Conservation (phyloP, 2,797 vertebrate species). For the Nyctibius grandis region DNA sequence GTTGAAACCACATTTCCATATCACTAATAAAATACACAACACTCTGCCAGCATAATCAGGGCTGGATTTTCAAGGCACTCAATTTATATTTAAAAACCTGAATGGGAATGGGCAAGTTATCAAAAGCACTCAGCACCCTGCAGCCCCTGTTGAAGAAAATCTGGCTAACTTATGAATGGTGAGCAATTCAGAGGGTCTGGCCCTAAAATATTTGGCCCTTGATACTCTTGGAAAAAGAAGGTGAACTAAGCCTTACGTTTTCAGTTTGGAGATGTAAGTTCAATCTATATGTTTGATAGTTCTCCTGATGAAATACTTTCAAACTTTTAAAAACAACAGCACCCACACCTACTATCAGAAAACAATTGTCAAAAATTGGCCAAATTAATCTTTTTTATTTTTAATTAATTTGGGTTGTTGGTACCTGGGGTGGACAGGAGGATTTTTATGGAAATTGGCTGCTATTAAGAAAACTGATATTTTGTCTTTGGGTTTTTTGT, state of each 20-base stretch:
- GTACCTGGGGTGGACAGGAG: not conserved
- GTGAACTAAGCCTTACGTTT: not conserved
- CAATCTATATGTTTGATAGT: not conserved
- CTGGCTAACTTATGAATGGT: accelerated
- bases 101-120: not conserved
- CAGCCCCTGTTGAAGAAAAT: not conserved
- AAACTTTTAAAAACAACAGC: not conserved
- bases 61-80: not conserved
- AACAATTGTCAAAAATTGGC: not conserved
- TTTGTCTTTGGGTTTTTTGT: not conserved
- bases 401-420: not conserved
- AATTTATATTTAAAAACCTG: not conserved
- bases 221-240: not conserved
- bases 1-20: not conserved
- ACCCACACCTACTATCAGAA: not conserved
- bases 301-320: not conserved
- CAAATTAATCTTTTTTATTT: not conserved
- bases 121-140: not conserved
- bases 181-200: not conserved
- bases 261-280: not conserved
- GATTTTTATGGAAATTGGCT: not conserved
- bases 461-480: not conserved
- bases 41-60: not conserved
- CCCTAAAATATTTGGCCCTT: not conserved
- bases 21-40: not conserved